Evolutionary conservation across 1,140 invertebrate genomes (phyloP), one percentile per base, ranked within the genome.

Genomic region (Nautilus pompilius): DNA sequence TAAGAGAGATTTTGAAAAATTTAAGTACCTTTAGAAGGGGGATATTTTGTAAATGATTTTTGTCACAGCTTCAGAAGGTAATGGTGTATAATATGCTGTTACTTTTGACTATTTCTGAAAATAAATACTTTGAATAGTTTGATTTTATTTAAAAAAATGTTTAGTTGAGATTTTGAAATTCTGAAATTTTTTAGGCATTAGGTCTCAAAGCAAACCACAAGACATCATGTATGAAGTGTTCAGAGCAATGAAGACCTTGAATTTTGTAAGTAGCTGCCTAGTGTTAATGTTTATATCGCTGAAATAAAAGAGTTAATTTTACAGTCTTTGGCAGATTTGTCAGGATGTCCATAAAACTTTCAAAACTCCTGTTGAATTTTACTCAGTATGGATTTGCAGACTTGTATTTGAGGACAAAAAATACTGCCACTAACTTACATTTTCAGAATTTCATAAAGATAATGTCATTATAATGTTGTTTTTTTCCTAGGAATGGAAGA

Each of bases 221-320:
- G 98, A 99, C 84, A 99, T 99, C 24, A 99, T 99, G 98, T 91
- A 96, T 82, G 98, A 99, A 86, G 97, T 99, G 1, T 99, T 98
- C 81, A 87, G 95, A 69, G 97, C 97, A 17, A 99, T 99, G 97
- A 99, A 98, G 83, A 89, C 91, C 6, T 86, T 99, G 15, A 90
- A 95, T 85, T 99, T 98, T 86, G 90, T 90, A 85, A 87, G 88
- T 85, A 45, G 24, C 10, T 33, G 17, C n/a, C 20, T 28, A 49
- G 22, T 29, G 6, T 13, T 49, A 33, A 24, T 65, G 41, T 67
- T 48, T 59, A 22, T 26, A 36, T 56, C n/a, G 22, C 2, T 33
- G 2, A n/a, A 41, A 41, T 41, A 10, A 41, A 41, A 41, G n/a
- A 8, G n/a, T 10, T 10, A 41, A 41, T 8, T 10, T 41, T 41